These are phyloP conservation scores for Morpho helenor DNA, from an alignment of 2,888 invertebrate genomes.

Conservation along the genomic window DNA sequence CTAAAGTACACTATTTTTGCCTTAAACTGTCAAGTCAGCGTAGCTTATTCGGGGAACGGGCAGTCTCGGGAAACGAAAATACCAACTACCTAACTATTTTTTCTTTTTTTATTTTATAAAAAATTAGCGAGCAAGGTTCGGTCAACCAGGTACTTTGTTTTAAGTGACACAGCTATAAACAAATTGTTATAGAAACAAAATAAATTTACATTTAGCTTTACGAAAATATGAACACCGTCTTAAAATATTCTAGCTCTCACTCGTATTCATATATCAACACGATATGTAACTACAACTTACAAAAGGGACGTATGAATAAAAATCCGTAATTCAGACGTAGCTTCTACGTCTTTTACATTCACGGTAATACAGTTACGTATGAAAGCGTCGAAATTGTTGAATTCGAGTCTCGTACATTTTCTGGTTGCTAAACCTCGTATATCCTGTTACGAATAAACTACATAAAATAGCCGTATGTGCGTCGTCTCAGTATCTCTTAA, in stretches of 20 bases:
- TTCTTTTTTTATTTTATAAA: no score
- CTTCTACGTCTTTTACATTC: constrained; percentile 25
- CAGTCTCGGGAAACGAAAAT: no score
- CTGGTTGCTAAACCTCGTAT: constrained; percentile 32
- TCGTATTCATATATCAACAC: constrained; percentile 9
- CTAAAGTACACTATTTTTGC: no score
- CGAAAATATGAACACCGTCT: not conserved
- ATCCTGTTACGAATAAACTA: constrained; percentile 36
- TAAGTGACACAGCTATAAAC: no score
- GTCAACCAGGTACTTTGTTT: no score
- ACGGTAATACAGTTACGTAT: constrained; percentile 30
- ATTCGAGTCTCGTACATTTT: constrained; percentile 33
- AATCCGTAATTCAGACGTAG: constrained; percentile 29
- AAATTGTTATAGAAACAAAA: no score
- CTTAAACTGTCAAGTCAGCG: no score
- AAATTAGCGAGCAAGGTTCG: no score
- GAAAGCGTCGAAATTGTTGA: constrained; percentile 32
- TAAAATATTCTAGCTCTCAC: constrained; percentile 7
- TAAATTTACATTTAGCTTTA: no score
- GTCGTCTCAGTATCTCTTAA: constrained; percentile 34
- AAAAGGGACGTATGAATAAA: constrained; percentile 25
- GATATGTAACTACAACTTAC: constrained; percentile 20
- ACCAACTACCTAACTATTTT: no score
- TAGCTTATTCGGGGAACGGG: no score
- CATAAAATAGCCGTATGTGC: constrained; percentile 30